A percentile compares a stretch with the other conserved stretches of the same genome.
Evolutionary conservation across 2,888 invertebrate genomes (phyloP).

Genomic region (Mimachlamys varia): DNA sequence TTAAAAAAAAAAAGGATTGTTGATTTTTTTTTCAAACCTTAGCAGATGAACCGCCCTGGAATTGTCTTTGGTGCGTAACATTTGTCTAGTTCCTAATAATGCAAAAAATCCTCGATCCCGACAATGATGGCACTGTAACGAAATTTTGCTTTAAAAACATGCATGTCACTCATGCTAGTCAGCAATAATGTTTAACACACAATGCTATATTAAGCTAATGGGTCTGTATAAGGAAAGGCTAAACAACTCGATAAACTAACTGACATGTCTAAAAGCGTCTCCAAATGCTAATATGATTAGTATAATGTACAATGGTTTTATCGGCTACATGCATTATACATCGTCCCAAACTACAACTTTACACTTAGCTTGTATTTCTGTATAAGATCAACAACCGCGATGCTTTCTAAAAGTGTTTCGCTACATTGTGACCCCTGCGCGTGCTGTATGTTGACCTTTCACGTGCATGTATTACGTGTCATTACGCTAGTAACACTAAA

Average conservation of each 20-base stretch:
- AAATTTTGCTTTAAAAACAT: too few species aligned
- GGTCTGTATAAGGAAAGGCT: not conserved
- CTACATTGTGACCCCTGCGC: not conserved
- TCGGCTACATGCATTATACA: not conserved
- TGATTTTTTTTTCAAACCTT: too few species aligned
- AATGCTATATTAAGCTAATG: not conserved
- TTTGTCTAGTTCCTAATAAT: too few species aligned
- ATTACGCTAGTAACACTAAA: not conserved
- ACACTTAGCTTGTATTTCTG: not conserved
- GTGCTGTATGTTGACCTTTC: slow-evolving; percentile 1
- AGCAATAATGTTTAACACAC: not conserved
- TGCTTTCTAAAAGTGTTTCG: not conserved
- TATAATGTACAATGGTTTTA: slow-evolving; percentile 1
- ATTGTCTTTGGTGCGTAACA: too few species aligned
- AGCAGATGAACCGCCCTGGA: too few species aligned
- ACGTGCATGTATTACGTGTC: not conserved
- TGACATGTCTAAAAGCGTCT: not conserved
- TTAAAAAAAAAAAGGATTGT: too few species aligned
- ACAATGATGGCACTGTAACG: too few species aligned
- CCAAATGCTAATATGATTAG: not conserved
- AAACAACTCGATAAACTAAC: not conserved
- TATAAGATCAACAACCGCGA: not conserved
- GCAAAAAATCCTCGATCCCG: too few species aligned
- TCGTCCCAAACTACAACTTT: not conserved
- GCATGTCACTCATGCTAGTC: too few species aligned